phyloP scores from a whole-genome alignment of 2,888 invertebrate genomes.

The Tachina lurida region DNA sequence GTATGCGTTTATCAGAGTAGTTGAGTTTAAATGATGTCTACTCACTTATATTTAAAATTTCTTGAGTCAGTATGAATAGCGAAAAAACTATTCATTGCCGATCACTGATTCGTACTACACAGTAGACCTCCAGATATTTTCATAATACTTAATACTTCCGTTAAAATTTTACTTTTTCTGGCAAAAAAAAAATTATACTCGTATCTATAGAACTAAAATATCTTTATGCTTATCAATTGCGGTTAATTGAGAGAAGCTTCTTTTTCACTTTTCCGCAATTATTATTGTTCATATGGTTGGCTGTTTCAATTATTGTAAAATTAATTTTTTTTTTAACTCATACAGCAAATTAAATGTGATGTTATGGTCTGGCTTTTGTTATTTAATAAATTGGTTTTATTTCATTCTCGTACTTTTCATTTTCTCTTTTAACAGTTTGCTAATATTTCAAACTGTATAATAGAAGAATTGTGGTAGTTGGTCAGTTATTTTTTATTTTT shows the following conservation, averaged over 20 bases:
- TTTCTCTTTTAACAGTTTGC: background rate
- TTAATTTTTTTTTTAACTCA: constrained; percentile 16
- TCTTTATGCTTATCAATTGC: constrained; percentile 45
- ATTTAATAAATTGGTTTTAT: constrained; percentile 34
- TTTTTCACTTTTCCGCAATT: constrained; percentile 9
- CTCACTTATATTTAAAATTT: no score
- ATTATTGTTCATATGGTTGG: background rate
- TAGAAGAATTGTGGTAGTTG: constrained; percentile 45
- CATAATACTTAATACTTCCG: no score
- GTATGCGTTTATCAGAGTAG: no score
- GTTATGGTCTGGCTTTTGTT: constrained; percentile 12
- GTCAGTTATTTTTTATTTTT: background rate
- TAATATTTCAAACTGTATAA: background rate
- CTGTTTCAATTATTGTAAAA: background rate
- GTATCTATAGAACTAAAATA: background rate
- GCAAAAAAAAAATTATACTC: no score
- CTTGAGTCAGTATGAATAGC: no score
- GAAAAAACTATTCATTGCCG: no score
- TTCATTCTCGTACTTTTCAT: background rate
- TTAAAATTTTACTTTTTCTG: no score
- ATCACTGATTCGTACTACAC: no score
- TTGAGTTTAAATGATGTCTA: no score
- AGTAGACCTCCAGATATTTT: no score
- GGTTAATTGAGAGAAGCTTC: constrained; percentile 53
- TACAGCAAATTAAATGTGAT: constrained; percentile 24